These are phyloP conservation scores for Sebastes diaconus DNA, from an alignment of 2,797 vertebrate species.

Conservation along the genomic window DNA sequence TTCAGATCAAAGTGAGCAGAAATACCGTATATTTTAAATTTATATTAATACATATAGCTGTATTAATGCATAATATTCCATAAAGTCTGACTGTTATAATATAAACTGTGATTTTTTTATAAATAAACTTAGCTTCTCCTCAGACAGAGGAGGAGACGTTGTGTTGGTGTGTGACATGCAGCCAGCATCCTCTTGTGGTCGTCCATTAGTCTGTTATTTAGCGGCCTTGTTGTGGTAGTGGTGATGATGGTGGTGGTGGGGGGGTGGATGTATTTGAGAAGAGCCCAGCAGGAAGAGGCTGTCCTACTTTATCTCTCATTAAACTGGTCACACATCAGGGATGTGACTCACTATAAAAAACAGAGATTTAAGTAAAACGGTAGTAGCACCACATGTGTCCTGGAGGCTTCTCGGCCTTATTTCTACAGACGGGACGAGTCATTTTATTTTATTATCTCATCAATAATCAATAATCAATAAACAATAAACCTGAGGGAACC, in stretches of 20 bases:
- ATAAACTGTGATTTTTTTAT: no score
- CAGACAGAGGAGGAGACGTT: background rate
- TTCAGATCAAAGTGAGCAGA: no score
- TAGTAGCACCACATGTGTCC: constrained; percentile 1
- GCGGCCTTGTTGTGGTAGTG: background rate
- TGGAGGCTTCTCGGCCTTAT: background rate
- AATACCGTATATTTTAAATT: no score
- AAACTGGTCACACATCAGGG: constrained; percentile 58
- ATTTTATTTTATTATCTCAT: constrained; percentile 4
- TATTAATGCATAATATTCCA: no score
- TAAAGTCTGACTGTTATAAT: no score
- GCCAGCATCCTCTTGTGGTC: background rate
- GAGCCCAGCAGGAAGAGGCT: constrained; percentile 53
- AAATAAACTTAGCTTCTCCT: background rate
- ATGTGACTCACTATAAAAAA: constrained; percentile 32
- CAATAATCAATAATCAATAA: background rate
- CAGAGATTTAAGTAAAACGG: constrained; percentile 1
- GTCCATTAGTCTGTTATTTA: no score
- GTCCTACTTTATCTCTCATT: constrained; percentile 65
- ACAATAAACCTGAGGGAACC: no score
- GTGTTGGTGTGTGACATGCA: background rate
- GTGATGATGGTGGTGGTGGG: background rate
- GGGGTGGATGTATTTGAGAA: constrained; percentile 25
- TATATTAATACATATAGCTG: no score
- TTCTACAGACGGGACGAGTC: background rate